Evolutionary conservation across 2,888 invertebrate species (phyloP), one percentile per base, ranked within the genome.

Genomic region (Acanthococcus lagerstroemiae): DNA sequence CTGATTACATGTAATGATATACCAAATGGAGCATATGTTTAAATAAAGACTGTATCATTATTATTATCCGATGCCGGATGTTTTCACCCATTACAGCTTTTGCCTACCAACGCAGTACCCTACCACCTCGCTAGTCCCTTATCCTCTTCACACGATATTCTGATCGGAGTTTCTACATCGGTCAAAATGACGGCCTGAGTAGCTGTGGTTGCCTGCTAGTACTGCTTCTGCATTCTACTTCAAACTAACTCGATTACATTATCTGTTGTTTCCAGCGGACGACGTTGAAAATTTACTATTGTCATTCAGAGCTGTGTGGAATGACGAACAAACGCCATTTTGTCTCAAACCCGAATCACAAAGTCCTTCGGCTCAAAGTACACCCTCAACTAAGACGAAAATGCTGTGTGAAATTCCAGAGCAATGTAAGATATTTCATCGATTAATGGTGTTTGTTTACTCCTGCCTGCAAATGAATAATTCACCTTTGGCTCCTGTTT

Each of bases 231-330:
- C 17, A 50, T 12, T 17, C 7, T 58, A 24, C n/a, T 4, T 58
- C 22, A 4, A 61, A 30, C 22, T 21, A 44, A 21, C 4, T 52
- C 22, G 4, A 19, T 5, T 52, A 21, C 22, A 3, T 4, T 52
- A 48, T 45, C 17, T 46, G 17, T 17, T 12, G 52, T 4, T 45
- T 44, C 26, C 30, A 25, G 48, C 46, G 2, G 63, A 67, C 25
- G 63, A 30, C 24, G 63, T 68, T 21, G 66, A 67, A 27, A 66
- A 55, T 56, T 30, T 54, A 30, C 57, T 69, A 19, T 60, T 69
- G 17, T 45, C 65, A 4, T 66, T 60, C 45, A 24, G 60, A 22
- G 58, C 58, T 12, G 56, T 65, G 27, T 65, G 22, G n/a, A 48
- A 65, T 21, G 45, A 54, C 12, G 9, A 44, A 0, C 30, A 17